phyloP scores from a whole-genome alignment of 92 coral and sea anemone genomes.

The Hydrozoanthus gracilis region DNA sequence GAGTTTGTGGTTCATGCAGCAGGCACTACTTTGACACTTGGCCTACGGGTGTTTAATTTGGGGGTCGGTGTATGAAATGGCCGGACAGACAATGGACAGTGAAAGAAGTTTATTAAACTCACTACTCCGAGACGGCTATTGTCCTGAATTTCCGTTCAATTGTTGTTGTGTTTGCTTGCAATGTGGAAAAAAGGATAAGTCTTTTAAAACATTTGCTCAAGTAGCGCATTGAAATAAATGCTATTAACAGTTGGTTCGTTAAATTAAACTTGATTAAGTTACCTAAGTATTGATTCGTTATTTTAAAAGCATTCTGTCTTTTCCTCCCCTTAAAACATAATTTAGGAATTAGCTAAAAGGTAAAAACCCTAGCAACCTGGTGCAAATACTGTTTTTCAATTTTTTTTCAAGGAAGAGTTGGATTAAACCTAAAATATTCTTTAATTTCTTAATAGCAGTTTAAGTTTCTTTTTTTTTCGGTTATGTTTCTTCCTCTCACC shows the following conservation, averaged over 20 bases:
- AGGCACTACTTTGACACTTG: neutral
- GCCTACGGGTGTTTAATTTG: constrained; percentile 14
- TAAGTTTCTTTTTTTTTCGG: too few relatives aligned
- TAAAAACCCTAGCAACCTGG: too few relatives aligned
- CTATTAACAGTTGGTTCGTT: neutral
- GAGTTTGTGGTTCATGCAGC: neutral
- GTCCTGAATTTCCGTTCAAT: constrained; percentile 2
- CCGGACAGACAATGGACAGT: neutral
- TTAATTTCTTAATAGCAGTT: too few relatives aligned
- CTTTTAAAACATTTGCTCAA: neutral
- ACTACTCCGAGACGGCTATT: neutral
- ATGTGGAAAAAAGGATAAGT: neutral
- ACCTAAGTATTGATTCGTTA: too few relatives aligned
- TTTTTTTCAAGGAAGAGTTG: neutral
- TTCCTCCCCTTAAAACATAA: too few relatives aligned
- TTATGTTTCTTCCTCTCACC: too few relatives aligned
- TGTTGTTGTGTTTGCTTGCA: constrained; percentile 16
- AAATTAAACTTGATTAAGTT: too few relatives aligned
- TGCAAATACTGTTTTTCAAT: neutral
- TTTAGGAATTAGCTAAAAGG: neutral
- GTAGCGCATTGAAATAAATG: neutral
- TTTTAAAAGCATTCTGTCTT: too few relatives aligned
- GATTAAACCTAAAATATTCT: neutral
- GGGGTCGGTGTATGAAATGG: neutral
- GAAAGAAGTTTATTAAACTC: constrained; percentile 6